Evolutionary conservation across 1,140 invertebrate species (phyloP).

Genomic region (Tetranychus cinnabarinus): DNA sequence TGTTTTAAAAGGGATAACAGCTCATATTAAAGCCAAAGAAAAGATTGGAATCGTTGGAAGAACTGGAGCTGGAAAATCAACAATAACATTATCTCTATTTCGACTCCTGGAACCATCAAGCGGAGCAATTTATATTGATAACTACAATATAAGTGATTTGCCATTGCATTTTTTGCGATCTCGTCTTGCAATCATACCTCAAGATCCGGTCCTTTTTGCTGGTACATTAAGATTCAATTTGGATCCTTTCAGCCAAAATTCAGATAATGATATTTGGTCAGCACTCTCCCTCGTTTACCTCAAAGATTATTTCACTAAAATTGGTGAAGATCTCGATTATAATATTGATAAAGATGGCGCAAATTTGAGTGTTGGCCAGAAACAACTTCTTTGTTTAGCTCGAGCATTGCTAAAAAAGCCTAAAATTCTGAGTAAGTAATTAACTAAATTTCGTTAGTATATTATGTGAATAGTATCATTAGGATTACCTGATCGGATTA

Average conservation of each 20-base stretch:
- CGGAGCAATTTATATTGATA: constrained; percentile 73
- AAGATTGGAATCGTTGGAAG: constrained; percentile 8
- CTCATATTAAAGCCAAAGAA: constrained; percentile 7
- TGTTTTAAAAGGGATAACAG: constrained; percentile 16
- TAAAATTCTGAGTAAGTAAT: not conserved
- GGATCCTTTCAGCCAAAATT: constrained; percentile 18
- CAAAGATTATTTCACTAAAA: constrained; percentile 6
- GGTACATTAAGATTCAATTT: constrained; percentile 41
- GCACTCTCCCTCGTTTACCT: constrained; percentile 14
- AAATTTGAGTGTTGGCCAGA: constrained; percentile 23
- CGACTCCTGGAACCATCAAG: constrained; percentile 51
- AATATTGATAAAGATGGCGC: constrained; percentile 7
- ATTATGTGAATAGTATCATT: not conserved
- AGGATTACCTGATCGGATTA: not conserved
- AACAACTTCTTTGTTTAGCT: constrained; percentile 62
- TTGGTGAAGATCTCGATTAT: constrained; percentile 7
- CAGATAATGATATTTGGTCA: constrained; percentile 19
- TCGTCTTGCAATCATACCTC: constrained; percentile 26
- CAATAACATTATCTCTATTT: constrained; percentile 52
- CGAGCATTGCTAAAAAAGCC: constrained; percentile 46
- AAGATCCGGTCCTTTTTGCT: constrained; percentile 38
- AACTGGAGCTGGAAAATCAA: constrained; percentile 59
- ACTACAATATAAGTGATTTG: constrained; percentile 53
- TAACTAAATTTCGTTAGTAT: not conserved
- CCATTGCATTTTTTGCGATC: constrained; percentile 66